Evolutionary conservation across 2,113 vertebrate species (phyloP), one percentile per base, ranked within the genome.

Genomic region (Nothoprocta pentlandii): DNA sequence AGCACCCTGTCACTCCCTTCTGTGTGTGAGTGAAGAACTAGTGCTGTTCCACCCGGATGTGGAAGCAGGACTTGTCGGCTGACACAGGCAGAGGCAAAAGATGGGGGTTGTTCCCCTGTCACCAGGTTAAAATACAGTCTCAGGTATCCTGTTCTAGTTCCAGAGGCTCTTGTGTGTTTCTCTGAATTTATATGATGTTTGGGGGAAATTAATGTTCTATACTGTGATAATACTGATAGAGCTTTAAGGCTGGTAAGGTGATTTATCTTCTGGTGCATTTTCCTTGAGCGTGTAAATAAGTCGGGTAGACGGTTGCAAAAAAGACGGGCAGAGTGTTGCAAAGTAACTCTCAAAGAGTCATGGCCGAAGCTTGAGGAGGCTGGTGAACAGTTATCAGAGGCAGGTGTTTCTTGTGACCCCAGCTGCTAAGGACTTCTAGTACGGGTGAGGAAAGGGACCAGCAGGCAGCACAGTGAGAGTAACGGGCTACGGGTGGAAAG

Each of bases 401-500:
- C 2, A 10, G 36, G 16, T 85, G 73, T 83, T 28, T 25, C 16
- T 59, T 17, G 9, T 14, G 21, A 71, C 16, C 6, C 17, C 28
- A 81, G 47, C 14, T 62, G 56, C 12, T 15, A n/a, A 30, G 36
- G n/a, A 30, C 26, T 75, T 22, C 19, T 36, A 21, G 22, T 3
- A 16, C 5, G 67, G 17, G 15, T 81, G 69, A 78, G n/a, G 19
- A 32, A 56, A 84, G 26, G 23, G 12, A 32, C 42, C 17, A 20
- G 7, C 3, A 25, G 23, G 26, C 21, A 81, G 20, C 32, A n/a
- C 23, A 23, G 17, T 66, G 74, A 34, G 4, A 5, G 9, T 84
- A 44, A 36, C 8, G 6, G 13, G 25, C 23, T 2, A 5, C 0
- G 8, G 4, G 13, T 19, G 32, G 12, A 61, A 28, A 68, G 7